Base-by-base conservation (phyloP, 2,797 vertebrate species). In the Leptodactylus fallax region DNA sequence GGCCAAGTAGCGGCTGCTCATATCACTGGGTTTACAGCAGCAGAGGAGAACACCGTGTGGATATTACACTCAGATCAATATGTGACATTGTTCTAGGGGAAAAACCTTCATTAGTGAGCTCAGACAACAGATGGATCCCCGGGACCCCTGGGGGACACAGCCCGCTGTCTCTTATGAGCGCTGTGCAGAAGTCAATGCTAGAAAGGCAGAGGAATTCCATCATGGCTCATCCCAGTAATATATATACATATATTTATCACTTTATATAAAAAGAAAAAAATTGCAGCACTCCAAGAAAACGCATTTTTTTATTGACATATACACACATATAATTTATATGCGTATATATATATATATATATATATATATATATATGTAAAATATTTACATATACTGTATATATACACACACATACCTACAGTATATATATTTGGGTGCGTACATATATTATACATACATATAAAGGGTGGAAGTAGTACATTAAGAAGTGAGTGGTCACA, bases 31-130 rank as follows among this genome's bases (percentile, higher is more conserved):
- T 45, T 45, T 45, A 47, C 21, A 81, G 79, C 13, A 56, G 76
- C 53, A 10, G 60, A 21, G 58, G 17, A 61, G 27, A 14, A 36
- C 11, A 55, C 88, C 51, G 81, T 85, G 61, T 36, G 56, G 77
- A 86, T 90, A 90, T 91, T 85, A 88, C 89, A 87, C 85, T 67
- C 55, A 19, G 88, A 90, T 91, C 91, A 90, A 91, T 91, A 90
- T 19, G 27, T 76, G 72, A 87, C 90, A 90, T 88, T 90, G 91
- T 90, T 85, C 67, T 85, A 82, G 82, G 83, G 74, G 85, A 88
- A 78, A 82, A 87, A 87, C 86, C 86, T 88, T 90, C 90, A 87
- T 91, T 90, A 91, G 87, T 78, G 76, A 58, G 25, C 55, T 76
- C 49, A 49, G 58, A 67, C 27, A 63, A 87, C 91, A 90, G 91